Conservation (phyloP, 1,140 invertebrate genomes). For the Zaprionus kolodkinae region DNA sequence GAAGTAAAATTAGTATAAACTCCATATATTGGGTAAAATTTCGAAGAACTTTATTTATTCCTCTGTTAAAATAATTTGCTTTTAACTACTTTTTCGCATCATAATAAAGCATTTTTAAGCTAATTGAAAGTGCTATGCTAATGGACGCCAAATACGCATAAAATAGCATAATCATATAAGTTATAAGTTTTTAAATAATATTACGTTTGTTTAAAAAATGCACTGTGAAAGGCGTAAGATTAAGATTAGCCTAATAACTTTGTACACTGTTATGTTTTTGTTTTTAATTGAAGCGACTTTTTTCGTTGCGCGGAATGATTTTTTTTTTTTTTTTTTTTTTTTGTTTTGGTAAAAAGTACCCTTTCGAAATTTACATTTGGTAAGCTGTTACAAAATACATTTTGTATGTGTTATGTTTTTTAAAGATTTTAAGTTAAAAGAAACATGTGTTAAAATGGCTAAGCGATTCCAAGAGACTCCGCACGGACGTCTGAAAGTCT, state of each 20-base stretch:
- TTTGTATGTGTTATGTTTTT: conserved; percentile 21
- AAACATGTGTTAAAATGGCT: conserved; percentile 41
- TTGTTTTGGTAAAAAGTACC: conserved; percentile 56
- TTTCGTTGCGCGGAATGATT: conserved; percentile 58
- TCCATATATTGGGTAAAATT: conserved; percentile 28
- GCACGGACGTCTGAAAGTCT: conserved; percentile 33
- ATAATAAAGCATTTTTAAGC: conserved; percentile 48
- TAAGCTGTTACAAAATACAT: conserved; percentile 73
- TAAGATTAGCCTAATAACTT: conserved; percentile 48
- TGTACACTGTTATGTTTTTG: conserved; percentile 56
- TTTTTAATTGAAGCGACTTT: conserved; percentile 50
- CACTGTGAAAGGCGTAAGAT: conserved; percentile 13
- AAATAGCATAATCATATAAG: conserved; percentile 45
- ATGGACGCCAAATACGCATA: conserved; percentile 55
- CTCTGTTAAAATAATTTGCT: conserved; percentile 41
- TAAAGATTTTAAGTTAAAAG: conserved; percentile 32
- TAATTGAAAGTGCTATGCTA: conserved; percentile 54
- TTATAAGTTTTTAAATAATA: conserved; percentile 53
- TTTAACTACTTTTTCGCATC: conserved; percentile 21
- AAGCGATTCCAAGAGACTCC: conserved; percentile 29
- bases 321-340: conserved; percentile 17
- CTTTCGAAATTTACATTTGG: conserved; percentile 55
- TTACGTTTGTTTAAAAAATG: conserved; percentile 42
- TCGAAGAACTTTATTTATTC: conserved; percentile 36
- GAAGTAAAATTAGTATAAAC: not conserved